Conservation (phyloP, 2,888 invertebrate genomes). For the Pseudococcus longispinus region DNA sequence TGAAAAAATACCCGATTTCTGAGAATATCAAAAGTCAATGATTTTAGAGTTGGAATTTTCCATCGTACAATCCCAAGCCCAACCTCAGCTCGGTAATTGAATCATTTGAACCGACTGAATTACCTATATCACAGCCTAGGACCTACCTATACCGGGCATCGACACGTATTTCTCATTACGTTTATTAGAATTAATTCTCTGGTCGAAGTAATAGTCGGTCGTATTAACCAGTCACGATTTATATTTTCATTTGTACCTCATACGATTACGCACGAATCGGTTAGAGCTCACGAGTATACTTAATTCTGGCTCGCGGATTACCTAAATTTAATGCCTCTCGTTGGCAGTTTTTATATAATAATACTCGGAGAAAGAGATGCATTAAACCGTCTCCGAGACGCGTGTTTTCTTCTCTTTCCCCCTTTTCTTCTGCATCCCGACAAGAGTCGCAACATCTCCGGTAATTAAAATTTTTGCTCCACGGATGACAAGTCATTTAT, state of each 20-base stretch:
- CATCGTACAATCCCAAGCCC: neutral
- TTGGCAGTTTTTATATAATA: neutral
- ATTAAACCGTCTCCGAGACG: neutral
- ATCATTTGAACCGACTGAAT: neutral
- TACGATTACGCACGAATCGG: neutral
- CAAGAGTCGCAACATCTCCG: neutral
- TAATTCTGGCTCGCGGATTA: slow-evolving; percentile 17
- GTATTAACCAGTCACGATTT: neutral
- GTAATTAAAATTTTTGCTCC: slow-evolving; percentile 2
- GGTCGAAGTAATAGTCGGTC: neutral
- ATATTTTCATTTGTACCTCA: neutral
- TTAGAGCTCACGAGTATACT: neutral
- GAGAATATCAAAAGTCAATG: too few relatives aligned
- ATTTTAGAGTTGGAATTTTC: neutral
- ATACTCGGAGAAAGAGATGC: neutral
- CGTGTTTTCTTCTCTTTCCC: neutral
- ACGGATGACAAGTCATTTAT: slow-evolving; percentile 18
- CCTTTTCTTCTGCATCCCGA: neutral
- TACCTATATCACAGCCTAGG: neutral
- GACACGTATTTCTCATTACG: neutral
- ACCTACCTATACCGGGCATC: neutral
- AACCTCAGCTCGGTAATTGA: neutral
- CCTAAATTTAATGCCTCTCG: neutral
- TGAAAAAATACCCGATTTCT: too few relatives aligned
- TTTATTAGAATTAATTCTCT: neutral